Conservation (phyloP, 2,888 invertebrate species). For the Hirtodrosophila histrioides region DNA sequence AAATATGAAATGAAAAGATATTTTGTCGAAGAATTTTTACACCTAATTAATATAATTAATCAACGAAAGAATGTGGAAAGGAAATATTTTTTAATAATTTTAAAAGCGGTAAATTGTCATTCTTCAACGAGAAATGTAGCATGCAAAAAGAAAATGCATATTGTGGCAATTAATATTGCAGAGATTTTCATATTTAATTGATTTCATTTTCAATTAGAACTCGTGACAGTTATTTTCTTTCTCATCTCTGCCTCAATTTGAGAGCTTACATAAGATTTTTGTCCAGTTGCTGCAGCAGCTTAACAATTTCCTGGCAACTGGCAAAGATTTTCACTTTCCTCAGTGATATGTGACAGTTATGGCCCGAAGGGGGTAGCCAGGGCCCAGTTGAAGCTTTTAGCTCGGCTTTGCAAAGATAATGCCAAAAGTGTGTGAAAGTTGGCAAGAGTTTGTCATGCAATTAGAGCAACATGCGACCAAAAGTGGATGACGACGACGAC, state of each 20-base stretch:
- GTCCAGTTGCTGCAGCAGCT: conserved; percentile 15
- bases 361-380: conserved; percentile 10
- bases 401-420: conserved; percentile 41
- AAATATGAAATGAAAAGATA: no score
- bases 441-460: conserved; percentile 73
- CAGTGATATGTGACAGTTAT: conserved; percentile 63
- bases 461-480: conserved; percentile 74
- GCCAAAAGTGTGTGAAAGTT: conserved; percentile 71
- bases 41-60: no score
- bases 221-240: conserved; percentile 8
- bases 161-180: no score
- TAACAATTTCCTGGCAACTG: conserved; percentile 40
- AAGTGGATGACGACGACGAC: conserved; percentile 50
- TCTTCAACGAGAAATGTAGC: no score
- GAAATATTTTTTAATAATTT: no score
- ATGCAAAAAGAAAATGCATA: no score
- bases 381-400: conserved; percentile 17
- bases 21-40: no score
- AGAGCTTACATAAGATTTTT: conserved; percentile 39
- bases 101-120: no score
- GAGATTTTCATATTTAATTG: not conserved
- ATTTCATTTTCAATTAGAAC: conserved; percentile 25
- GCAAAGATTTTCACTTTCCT: conserved; percentile 49
- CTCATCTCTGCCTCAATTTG: not conserved
- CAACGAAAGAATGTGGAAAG: no score